A percentile compares a stretch with the other conserved stretches of the same genome.
Evolutionary conservation across 2,888 invertebrate genomes (phyloP).

Genomic region (Drosophila paramelanica): DNA sequence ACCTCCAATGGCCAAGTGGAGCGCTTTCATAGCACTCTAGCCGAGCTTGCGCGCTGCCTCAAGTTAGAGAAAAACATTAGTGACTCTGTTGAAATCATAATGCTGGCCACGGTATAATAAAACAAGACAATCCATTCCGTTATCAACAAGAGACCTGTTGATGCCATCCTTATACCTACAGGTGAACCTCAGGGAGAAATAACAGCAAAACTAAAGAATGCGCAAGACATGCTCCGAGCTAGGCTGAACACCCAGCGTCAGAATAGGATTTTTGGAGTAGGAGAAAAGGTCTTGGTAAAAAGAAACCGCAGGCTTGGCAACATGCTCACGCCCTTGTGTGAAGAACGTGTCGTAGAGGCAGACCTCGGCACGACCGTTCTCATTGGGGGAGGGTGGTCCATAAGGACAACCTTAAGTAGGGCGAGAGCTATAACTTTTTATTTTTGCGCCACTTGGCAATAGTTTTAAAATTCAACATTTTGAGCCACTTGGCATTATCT

Average conservation of each 20-base stretch:
- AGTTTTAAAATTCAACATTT: not conserved
- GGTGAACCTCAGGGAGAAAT: too few relatives aligned
- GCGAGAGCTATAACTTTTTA: not conserved
- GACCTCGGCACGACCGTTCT: not conserved
- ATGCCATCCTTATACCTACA: too few relatives aligned
- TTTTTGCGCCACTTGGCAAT: not conserved
- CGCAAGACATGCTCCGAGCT: too few relatives aligned
- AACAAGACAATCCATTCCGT: too few relatives aligned
- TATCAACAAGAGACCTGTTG: too few relatives aligned
- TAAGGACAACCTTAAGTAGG: not conserved
- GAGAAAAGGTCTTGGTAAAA: not conserved
- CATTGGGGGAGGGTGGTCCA: not conserved
- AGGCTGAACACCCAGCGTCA: not conserved
- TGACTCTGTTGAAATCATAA: too few relatives aligned
- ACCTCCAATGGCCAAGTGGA: not conserved
- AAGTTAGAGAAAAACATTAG: too few relatives aligned
- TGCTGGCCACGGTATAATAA: too few relatives aligned
- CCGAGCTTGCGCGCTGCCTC: too few relatives aligned
- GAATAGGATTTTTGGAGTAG: not conserved
- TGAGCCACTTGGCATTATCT: not conserved
- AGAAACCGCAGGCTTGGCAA: not conserved
- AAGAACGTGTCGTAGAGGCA: not conserved
- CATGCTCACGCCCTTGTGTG: not conserved
- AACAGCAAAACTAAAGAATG: too few relatives aligned
- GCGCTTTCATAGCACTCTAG: too few relatives aligned